These are phyloP conservation scores for Callosobruchus maculatus DNA, from an alignment of 2,888 invertebrate species.

Conservation along the genomic window DNA sequence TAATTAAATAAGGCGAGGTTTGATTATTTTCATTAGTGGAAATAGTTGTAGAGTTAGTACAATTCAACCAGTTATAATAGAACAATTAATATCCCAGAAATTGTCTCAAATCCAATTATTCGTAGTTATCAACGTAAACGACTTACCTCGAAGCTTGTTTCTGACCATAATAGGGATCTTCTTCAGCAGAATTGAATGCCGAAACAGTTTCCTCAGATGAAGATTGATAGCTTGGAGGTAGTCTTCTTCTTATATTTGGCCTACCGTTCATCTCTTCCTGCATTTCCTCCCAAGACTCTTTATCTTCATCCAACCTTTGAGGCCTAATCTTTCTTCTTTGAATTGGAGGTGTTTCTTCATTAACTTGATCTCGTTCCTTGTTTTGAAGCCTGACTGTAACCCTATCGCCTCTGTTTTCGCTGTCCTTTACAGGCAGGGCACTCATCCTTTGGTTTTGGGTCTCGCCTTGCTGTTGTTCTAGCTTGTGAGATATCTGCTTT, in stretches of 20 bases:
- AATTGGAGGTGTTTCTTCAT: slow-evolving; percentile 37
- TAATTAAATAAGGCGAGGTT: no score
- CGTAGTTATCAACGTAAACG: neutral
- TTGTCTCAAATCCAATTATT: neutral
- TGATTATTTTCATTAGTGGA: no score
- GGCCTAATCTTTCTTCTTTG: slow-evolving; percentile 42
- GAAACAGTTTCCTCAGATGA: neutral
- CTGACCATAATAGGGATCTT: neutral
- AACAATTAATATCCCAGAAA: no score
- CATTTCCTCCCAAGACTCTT: slow-evolving; percentile 38
- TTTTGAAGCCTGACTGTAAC: neutral
- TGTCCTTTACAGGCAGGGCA: no score
- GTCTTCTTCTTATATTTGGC: slow-evolving; percentile 34
- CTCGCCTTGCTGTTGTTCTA: neutral
- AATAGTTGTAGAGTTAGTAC: no score
- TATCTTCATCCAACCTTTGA: slow-evolving; percentile 33
- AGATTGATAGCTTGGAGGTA: slow-evolving; percentile 24
- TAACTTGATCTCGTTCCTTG: slow-evolving; percentile 11
- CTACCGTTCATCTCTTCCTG: slow-evolving; percentile 30
- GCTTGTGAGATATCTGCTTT: neutral
- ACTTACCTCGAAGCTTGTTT: neutral
- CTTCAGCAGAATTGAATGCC: neutral
- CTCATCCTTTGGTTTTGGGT: neutral
- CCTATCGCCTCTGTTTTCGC: neutral
- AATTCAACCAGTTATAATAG: no score